Evolutionary conservation across 2,113 vertebrate genomes (phyloP).

Genomic region (Plecotus auritus): DNA sequence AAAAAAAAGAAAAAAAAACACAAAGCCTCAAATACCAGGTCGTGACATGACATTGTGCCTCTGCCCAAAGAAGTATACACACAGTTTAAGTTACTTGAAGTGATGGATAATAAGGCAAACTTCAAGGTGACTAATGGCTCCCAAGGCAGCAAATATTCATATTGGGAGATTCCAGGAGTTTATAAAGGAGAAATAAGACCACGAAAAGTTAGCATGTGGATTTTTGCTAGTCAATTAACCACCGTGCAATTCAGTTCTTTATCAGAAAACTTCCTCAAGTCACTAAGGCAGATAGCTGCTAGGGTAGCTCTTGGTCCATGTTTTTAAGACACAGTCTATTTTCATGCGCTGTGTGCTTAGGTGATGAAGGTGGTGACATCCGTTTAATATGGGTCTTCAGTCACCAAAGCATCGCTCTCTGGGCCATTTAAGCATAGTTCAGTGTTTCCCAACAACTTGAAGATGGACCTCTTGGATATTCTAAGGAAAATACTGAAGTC

Average conservation of each 20-base stretch:
- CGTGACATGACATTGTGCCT: neutral
- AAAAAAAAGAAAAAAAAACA: conserved; percentile 16
- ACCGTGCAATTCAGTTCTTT: neutral
- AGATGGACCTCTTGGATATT: neutral
- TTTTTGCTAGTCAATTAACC: neutral
- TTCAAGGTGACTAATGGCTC: conserved; percentile 19
- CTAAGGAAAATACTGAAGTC: neutral
- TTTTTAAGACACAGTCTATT: neutral
- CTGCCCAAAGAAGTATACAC: neutral
- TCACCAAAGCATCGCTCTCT: neutral
- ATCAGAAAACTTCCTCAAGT: neutral
- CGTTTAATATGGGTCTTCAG: neutral
- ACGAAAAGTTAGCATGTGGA: neutral
- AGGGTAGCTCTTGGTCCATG: neutral
- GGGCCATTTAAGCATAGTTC: neutral
- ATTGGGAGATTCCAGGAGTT: neutral
- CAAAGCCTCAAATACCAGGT: conserved; percentile 18
- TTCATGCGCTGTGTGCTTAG: neutral
- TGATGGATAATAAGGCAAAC: conserved; percentile 15
- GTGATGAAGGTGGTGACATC: neutral
- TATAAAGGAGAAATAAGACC: neutral
- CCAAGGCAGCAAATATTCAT: neutral
- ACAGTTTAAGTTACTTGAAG: conserved; percentile 12
- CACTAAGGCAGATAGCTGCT: neutral
- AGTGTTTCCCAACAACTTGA: neutral